Conservation (phyloP, 2,888 invertebrate genomes). For the Ditula angustiorana region DNA sequence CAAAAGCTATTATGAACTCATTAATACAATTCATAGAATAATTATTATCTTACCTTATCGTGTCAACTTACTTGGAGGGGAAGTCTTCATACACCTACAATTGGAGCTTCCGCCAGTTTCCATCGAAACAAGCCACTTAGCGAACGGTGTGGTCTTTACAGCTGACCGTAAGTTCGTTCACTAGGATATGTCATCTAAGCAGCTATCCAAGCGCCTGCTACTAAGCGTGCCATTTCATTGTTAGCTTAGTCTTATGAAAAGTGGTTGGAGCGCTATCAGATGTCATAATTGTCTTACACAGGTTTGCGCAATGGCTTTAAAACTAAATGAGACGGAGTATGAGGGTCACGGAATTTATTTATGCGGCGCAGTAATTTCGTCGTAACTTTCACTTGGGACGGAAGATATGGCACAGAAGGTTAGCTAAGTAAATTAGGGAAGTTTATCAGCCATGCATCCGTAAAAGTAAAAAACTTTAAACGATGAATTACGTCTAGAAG, state of each 20-base stretch:
- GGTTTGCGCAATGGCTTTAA: conserved; percentile 45
- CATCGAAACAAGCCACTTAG: no score
- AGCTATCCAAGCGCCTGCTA: no score
- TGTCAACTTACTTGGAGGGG: conserved; percentile 42
- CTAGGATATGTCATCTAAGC: no score
- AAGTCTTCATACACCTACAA: no score
- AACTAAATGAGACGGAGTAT: conserved; percentile 35
- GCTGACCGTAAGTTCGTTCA: no score
- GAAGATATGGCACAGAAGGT: conserved; percentile 24
- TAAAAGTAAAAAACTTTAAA: not conserved
- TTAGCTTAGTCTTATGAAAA: conserved; percentile 52
- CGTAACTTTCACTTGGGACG: conserved; percentile 45
- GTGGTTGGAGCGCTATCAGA: conserved; percentile 58
- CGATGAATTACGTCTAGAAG: not conserved
- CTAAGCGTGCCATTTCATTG: no score
- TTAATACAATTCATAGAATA: conserved; percentile 52
- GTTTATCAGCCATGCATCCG: not conserved
- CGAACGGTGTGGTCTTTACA: no score
- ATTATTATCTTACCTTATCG: conserved; percentile 52
- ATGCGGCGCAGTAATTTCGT: conserved; percentile 52
- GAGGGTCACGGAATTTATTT: conserved; percentile 53
- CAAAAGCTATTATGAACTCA: conserved; percentile 39
- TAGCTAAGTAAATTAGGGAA: conserved; percentile 16
- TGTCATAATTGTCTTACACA: conserved; percentile 60
- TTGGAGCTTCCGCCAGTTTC: no score